These are phyloP conservation scores for Zosterops lateralis DNA, from an alignment of 2,113 vertebrate genomes.

Conservation along the genomic window DNA sequence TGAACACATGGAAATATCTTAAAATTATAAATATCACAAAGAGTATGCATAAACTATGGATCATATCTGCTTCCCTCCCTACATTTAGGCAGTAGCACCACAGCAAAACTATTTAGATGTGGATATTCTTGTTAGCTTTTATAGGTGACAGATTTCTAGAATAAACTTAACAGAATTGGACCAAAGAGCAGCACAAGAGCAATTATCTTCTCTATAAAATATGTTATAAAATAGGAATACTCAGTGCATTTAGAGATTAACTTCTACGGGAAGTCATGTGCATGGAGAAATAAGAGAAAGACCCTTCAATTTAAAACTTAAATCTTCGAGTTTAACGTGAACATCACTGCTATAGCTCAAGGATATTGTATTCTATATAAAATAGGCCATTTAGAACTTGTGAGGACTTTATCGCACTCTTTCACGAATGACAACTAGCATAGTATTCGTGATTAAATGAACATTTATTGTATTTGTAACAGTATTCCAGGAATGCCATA, in stretches of 20 bases:
- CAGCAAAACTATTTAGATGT: slow-evolving; percentile 52
- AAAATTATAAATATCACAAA: slow-evolving; percentile 67
- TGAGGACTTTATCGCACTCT: slow-evolving; percentile 61
- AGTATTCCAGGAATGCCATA: slow-evolving; percentile 65
- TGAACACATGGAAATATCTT: slow-evolving; percentile 66
- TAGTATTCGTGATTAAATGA: slow-evolving; percentile 44
- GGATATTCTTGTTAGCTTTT: slow-evolving; percentile 64
- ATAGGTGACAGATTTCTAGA: slow-evolving; percentile 54
- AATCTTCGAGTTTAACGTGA: slow-evolving; percentile 35
- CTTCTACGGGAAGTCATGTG: slow-evolving; percentile 56
- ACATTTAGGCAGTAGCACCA: slow-evolving; percentile 36
- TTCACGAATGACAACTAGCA: slow-evolving; percentile 50
- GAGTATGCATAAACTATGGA: slow-evolving; percentile 33
- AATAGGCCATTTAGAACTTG: slow-evolving; percentile 66
- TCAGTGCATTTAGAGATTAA: slow-evolving; percentile 57
- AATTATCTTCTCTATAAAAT: slow-evolving; percentile 56
- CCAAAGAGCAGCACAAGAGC: slow-evolving; percentile 21
- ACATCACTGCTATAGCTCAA: slow-evolving; percentile 45
- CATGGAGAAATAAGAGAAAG: slow-evolving; percentile 41
- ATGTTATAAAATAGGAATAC: slow-evolving; percentile 28
- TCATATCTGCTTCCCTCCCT: slow-evolving; percentile 43
- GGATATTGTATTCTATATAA: slow-evolving; percentile 67
- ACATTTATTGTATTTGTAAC: slow-evolving; percentile 67
- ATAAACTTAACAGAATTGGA: slow-evolving; percentile 44
- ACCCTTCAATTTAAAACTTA: slow-evolving; percentile 54